These are phyloP conservation scores for Ctenoplectra terminalis DNA, from an alignment of 1,140 invertebrate genomes.

Conservation along the genomic window DNA sequence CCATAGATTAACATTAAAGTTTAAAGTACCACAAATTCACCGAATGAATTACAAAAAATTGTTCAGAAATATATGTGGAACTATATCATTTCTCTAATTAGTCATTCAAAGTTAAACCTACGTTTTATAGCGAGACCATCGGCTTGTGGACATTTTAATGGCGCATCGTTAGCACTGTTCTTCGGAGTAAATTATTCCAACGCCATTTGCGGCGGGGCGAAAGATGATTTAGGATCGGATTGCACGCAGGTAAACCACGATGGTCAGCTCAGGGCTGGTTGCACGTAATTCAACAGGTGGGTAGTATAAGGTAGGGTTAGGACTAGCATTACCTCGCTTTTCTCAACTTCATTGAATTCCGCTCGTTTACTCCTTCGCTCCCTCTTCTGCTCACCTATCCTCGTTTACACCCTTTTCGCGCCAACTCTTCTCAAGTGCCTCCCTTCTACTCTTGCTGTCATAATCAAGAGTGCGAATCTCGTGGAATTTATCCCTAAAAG, in stretches of 20 bases:
- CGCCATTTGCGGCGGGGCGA: conserved; percentile 31
- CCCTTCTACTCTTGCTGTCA: not conserved
- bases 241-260: conserved; percentile 57
- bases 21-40: no score
- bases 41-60: no score
- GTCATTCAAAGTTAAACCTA: not conserved
- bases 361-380: conserved; percentile 41
- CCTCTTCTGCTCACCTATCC: conserved; percentile 27
- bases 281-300: conserved; percentile 73
- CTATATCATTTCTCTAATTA: not conserved
- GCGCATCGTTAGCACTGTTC: conserved; percentile 1
- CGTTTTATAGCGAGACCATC: not conserved
- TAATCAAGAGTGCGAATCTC: conserved; percentile 28
- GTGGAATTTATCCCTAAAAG: not conserved
- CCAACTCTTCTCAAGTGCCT: conserved; percentile 31
- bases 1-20: no score
- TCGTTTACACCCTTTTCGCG: conserved; percentile 21
- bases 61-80: no score
- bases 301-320: conserved; percentile 66
- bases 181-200: conserved; percentile 29
- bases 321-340: conserved; percentile 59
- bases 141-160: conserved; percentile 32
- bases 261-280: conserved; percentile 49
- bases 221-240: conserved; percentile 58
- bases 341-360: conserved; percentile 59